These are phyloP conservation scores for Tiaroga cobitis DNA, from an alignment of 2,797 vertebrate genomes.

Conservation along the genomic window DNA sequence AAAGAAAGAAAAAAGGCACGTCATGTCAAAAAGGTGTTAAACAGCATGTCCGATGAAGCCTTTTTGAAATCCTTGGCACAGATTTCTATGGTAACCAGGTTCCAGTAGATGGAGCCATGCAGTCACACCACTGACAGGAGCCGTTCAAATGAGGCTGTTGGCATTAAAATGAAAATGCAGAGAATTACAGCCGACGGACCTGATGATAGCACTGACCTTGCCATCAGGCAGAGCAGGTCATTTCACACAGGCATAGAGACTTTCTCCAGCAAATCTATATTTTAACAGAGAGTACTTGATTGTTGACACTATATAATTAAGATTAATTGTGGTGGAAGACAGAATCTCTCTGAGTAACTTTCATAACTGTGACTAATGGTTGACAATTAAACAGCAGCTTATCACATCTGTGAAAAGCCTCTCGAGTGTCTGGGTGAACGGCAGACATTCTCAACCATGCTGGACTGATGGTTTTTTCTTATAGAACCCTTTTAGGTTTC, in stretches of 20 bases:
- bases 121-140: background rate
- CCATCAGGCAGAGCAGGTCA: conserved; percentile 19
- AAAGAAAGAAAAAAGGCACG: background rate
- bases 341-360: background rate
- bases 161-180: conserved; percentile 28
- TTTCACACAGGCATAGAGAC: background rate
- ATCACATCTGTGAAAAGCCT: conserved; percentile 14
- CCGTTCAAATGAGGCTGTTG: background rate
- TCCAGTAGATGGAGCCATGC: conserved; percentile 41
- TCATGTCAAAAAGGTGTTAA: background rate
- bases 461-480: background rate
- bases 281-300: conserved; percentile 10
- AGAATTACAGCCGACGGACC: background rate
- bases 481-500: background rate
- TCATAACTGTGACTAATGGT: conserved; percentile 2
- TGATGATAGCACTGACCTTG: conserved; percentile 8
- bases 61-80: background rate
- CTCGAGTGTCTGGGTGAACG: background rate
- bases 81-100: conserved; percentile 12
- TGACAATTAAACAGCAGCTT: conserved; percentile 19
- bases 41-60: background rate
- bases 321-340: background rate
- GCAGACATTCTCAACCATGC: background rate
- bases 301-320: conserved; percentile 6
- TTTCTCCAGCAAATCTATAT: background rate